These are phyloP conservation scores for human (Homo sapiens) DNA, from an alignment of 2,113 vertebrate species.

Conservation along the genomic window DNA sequence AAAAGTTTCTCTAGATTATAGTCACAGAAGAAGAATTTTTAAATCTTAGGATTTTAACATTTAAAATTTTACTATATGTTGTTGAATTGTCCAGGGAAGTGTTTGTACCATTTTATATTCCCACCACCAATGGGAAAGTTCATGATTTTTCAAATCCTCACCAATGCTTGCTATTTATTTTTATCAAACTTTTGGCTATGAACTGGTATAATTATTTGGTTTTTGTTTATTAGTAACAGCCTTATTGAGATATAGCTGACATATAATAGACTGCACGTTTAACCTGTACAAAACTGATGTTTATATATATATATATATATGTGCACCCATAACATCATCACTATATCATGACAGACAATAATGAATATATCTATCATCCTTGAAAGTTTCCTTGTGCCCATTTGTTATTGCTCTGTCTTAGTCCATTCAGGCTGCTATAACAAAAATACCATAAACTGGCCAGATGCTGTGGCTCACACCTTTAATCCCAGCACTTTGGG, in stretches of 20 bases:
- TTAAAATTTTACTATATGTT: not conserved
- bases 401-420: not conserved
- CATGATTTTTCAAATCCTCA: not conserved
- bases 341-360: not conserved
- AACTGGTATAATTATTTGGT: not conserved
- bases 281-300: not conserved
- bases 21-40: not conserved
- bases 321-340: not conserved
- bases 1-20: not conserved
- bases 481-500: too few relatives aligned
- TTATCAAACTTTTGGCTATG: not conserved
- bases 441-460: not conserved
- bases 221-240: not conserved
- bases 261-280: not conserved
- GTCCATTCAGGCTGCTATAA: not conserved
- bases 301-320: not conserved
- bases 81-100: not conserved
- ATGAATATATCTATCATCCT: not conserved
- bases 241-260: not conserved
- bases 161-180: not conserved
- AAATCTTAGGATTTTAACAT: not conserved
- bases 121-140: not conserved
- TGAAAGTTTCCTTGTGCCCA: not conserved
- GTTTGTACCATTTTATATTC: conserved; percentile 15
- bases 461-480: too few relatives aligned